A percentile compares a stretch with the other conserved stretches of the same genome.
phyloP scores from a whole-genome alignment of 2,888 invertebrate species.

The Trachelus tabidus region DNA sequence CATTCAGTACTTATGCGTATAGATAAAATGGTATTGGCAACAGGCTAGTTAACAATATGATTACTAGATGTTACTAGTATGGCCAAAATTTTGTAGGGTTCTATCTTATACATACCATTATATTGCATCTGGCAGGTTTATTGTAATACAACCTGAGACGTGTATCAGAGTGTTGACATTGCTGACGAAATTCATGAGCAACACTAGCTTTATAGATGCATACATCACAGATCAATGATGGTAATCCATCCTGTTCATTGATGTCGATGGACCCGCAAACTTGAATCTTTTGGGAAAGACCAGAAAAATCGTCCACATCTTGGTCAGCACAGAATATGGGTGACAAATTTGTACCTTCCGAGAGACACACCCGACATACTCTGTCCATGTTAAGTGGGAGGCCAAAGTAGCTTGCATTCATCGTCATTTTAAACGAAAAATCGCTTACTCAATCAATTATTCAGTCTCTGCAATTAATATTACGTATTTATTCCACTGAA shows the following conservation, averaged over 20 bases:
- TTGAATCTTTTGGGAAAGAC: slow-evolving; percentile 58
- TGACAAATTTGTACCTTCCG: slow-evolving; percentile 55
- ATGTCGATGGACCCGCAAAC: slow-evolving; percentile 60
- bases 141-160: slow-evolving; percentile 57
- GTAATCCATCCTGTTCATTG: slow-evolving; percentile 61
- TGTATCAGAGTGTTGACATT: slow-evolving; percentile 61
- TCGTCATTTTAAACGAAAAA: slow-evolving; percentile 36
- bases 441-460: neutral
- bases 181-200: slow-evolving; percentile 61
- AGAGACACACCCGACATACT: slow-evolving; percentile 59
- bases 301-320: slow-evolving; percentile 44
- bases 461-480: slow-evolving; percentile 13
- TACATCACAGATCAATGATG: slow-evolving; percentile 58
- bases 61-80: neutral
- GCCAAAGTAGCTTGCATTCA: slow-evolving; percentile 54
- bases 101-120: slow-evolving; percentile 39
- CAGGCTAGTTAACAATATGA: neutral
- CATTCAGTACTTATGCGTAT: neutral
- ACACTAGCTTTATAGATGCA: slow-evolving; percentile 61
- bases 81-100: neutral
- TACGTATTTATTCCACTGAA: neutral
- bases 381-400: slow-evolving; percentile 57
- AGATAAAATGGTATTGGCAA: neutral
- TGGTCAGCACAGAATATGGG: slow-evolving; percentile 56
- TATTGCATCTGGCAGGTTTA: slow-evolving; percentile 52